Conservation (phyloP, 2,113 vertebrate species). For the Labeo catla region DNA sequence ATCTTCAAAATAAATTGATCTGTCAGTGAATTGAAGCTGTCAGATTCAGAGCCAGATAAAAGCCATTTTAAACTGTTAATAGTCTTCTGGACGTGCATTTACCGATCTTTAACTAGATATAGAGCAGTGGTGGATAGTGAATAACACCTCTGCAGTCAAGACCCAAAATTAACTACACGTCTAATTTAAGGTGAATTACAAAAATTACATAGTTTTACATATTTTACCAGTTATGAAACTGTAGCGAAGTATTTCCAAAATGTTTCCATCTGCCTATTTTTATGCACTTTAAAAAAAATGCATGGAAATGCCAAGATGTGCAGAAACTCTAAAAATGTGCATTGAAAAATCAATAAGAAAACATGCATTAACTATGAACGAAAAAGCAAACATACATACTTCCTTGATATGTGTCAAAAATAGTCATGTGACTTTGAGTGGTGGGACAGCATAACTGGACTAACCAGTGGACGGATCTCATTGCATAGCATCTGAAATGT, state of each 20-base stretch:
- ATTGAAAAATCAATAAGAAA: no score
- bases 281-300: no score
- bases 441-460: no score
- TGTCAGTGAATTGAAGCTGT: background rate
- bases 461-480: background rate
- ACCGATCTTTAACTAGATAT: background rate
- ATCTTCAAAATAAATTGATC: background rate
- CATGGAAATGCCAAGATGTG: no score
- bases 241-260: no score
- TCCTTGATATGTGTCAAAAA: background rate
- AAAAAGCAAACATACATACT: background rate
- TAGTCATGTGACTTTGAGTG: background rate
- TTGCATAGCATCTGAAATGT: background rate
- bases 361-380: background rate
- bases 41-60: constrained; percentile 1
- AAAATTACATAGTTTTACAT: no score
- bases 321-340: no score
- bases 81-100: no score
- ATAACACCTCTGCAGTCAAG: no score
- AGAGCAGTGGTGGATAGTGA: background rate
- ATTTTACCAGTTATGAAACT: background rate
- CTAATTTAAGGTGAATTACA: no score
- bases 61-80: background rate
- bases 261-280: no score
- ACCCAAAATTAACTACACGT: no score